Conservation (phyloP, 2,888 invertebrate genomes). For the Halictus quadricinctus region DNA sequence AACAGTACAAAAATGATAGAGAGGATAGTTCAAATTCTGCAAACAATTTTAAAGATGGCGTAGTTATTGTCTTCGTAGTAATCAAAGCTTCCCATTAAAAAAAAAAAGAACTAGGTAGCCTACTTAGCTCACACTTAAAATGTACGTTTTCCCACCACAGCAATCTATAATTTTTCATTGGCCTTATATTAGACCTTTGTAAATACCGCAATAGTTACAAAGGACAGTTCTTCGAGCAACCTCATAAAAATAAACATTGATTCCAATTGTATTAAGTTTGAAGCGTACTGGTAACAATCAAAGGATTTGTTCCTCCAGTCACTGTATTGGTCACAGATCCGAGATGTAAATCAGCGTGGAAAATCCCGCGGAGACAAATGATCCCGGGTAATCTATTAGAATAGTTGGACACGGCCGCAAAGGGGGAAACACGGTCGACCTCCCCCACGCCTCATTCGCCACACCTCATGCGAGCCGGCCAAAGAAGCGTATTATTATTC, state of each 20-base stretch:
- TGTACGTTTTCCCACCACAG: too few species aligned
- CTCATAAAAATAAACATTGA: background rate
- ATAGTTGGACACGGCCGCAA: background rate
- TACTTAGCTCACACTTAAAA: accelerated
- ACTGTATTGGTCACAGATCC: background rate
- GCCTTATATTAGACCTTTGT: background rate
- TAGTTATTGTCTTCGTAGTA: too few species aligned
- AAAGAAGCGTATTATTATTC: conserved; percentile 76
- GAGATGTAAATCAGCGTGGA: conserved; percentile 5
- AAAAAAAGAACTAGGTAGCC: background rate
- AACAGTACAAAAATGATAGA: too few species aligned
- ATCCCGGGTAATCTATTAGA: conserved; percentile 16
- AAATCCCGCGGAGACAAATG: background rate
- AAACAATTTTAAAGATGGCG: too few species aligned
- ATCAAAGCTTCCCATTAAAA: too few species aligned
- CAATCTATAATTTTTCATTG: background rate
- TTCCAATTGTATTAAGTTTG: too few species aligned
- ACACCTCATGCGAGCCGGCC: conserved; percentile 29
- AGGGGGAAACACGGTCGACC: background rate
- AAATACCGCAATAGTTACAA: too few species aligned
- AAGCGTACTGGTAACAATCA: background rate
- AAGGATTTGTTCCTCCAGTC: background rate
- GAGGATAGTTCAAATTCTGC: background rate
- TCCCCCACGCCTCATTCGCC: conserved; percentile 35
- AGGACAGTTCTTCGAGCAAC: too few species aligned